Percentiles rank a stretch among this genome's conserved stretches.
These are phyloP conservation scores for Astatoreochromis straeleni DNA, from an alignment of 2,113 vertebrate genomes.

Conservation along the genomic window DNA sequence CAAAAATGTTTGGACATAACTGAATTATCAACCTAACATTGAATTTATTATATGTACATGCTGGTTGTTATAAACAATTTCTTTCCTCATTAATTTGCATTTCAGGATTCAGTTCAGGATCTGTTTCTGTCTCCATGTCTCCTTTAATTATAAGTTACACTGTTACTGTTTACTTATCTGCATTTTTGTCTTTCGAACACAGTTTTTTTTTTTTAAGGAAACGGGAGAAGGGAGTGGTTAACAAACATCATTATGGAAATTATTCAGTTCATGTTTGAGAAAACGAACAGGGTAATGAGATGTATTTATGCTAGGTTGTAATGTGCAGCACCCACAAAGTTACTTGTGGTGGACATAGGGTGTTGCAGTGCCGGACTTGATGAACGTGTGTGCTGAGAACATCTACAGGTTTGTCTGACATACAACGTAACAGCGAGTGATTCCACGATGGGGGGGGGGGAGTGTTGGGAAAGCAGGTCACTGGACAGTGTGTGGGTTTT, in stretches of 20 bases:
- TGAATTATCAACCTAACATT: neutral
- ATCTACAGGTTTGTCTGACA: constrained; percentile 55
- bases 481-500: constrained; percentile 35
- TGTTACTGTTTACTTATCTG: neutral
- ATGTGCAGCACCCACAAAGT: neutral
- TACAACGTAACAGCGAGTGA: constrained; percentile 1
- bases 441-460: neutral
- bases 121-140: neutral
- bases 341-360: neutral
- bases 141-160: neutral
- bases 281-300: neutral
- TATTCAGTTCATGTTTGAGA: neutral
- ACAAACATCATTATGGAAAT: neutral
- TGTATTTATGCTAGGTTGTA: neutral
- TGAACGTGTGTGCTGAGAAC: constrained; percentile 37
- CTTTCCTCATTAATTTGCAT: neutral
- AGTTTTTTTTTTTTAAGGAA: too few species aligned
- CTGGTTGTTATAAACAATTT: neutral
- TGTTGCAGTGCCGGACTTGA: neutral
- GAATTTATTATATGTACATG: neutral
- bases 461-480: constrained; percentile 50
- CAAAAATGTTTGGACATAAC: neutral
- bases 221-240: neutral
- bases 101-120: neutral
- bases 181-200: neutral